Evolutionary conservation across 2,113 vertebrate genomes (phyloP), one percentile per base, ranked within the genome.

Genomic region (Sinocyclocheilus rhinocerous): DNA sequence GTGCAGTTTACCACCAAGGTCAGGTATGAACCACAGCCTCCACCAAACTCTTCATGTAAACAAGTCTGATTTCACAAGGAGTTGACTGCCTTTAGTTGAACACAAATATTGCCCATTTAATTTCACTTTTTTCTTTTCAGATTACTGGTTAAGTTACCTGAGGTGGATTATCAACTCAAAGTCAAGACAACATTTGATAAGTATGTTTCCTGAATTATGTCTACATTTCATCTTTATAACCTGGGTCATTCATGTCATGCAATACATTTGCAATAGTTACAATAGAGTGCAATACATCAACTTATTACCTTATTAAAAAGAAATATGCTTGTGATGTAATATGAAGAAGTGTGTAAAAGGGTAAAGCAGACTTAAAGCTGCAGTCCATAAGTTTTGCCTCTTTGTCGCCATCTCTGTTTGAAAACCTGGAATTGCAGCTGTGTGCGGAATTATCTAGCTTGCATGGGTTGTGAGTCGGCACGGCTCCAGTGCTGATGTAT

Each of bases 131-230:
- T 89, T 89, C 1, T 82, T 92, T 92, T 6, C 90, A 99, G 98
- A 91, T 94, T 99, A 86, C 90, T 99, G 89, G 97, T 99, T 90
- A 99, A 98, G 93, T 93, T 99, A 73, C 97, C 97, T 67, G 98
- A 98, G 84, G 94, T 99, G 85, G 98, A 99, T 93, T 98, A 98
- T 92, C 98, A 98, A 92, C 95, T 99, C 77, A 97, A 97, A 93
- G 97, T 99, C 86, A 99, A 98, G 94, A 97, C 97, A 84, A 97
- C 96, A 82, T 97, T 99, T 93, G 98, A 99, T 95, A 99, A 97
- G 98, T 99, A 94, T 95, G 97, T 94, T 36, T 26, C 45, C 73
- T 70, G 22, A 70, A 39, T 63, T 12, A 24, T 84, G 36, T 65
- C 7, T n/a, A 13, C 39, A 5, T 1, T 69, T 69, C 24, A 20